Evolutionary conservation across 1,140 invertebrate species (phyloP), one percentile per base, ranked within the genome.

Genomic region (Sminthurides bifidus): DNA sequence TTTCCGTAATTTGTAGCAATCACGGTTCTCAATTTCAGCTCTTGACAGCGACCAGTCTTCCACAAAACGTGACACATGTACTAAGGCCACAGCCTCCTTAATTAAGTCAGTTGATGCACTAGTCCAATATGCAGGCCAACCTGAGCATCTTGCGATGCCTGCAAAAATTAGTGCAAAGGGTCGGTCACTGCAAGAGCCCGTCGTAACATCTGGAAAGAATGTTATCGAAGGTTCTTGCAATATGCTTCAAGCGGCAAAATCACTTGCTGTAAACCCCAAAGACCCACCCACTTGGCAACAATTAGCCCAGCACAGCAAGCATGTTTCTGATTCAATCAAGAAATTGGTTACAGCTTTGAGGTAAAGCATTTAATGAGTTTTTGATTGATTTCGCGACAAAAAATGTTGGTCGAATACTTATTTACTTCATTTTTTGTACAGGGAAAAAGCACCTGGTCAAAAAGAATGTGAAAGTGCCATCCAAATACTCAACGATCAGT

Each of bases 311-410:
- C 88, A 95, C 70, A 94, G 90, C 65, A 94, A 92, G 70, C 84
- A 81, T 63, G 91, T 98, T 0, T 95, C 91, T 15, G 92, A 98
- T 68, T 89, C 91, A 0, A 96, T 98, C 61, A 98, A 97, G 71
- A 80, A 82, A 14, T 75, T 98, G 2, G 90, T 94, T 0, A 81
- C 87, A 26, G 86, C 88, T 35, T 93, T 96, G 56, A 79, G 79
- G 81, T 83, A 44, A 49, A 15, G 21, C 31, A 3, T 29, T 21
- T 0, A 29, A 15, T 55, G 12, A 33, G 24, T 55, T 19, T 21
- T 46, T 29, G 15, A 21, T 15, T 49, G 3, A 1, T 6, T 23
- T 27, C 27, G 29, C 12, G 8, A 10, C 2, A 4, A 8, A 45
- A 52, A 45, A 45, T 23, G 15, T 23, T 31, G 33, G 37, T 52